Evolutionary conservation across 2,113 vertebrate genomes (phyloP).

Genomic region (Polypterus bichir): DNA sequence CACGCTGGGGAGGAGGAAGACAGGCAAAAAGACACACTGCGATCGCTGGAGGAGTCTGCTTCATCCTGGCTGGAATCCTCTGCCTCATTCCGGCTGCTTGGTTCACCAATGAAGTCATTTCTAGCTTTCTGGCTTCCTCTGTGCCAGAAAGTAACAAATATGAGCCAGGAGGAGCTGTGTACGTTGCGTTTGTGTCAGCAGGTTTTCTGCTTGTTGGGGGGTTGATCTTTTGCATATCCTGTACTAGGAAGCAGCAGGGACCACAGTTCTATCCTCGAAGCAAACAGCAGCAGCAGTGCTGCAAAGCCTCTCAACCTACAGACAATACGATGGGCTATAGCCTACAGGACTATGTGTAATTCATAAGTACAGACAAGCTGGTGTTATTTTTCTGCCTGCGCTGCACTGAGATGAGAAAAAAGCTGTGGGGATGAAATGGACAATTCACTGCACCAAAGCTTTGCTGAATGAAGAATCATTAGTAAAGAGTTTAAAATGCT

Average conservation of each 20-base stretch:
- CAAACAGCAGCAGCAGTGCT: conserved; percentile 53
- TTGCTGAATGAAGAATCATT: too few species aligned
- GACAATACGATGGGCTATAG: conserved; percentile 64
- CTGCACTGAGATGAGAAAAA: conserved; percentile 9
- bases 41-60: conserved; percentile 70
- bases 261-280: conserved; percentile 50
- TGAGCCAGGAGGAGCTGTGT: conserved; percentile 81
- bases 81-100: conserved; percentile 78
- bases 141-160: conserved; percentile 82
- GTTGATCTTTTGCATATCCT: conserved; percentile 76
- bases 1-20: conserved; percentile 62
- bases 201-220: conserved; percentile 72
- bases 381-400: background rate
- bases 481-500: too few species aligned
- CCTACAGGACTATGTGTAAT: conserved; percentile 87
- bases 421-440: conserved; percentile 7
- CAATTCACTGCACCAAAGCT: too few species aligned
- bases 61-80: conserved; percentile 64
- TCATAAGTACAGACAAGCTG: conserved; percentile 1
- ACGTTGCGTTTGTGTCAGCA: conserved; percentile 76
- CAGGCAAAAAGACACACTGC: conserved; percentile 66
- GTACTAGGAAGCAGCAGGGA: conserved; percentile 54
- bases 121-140: conserved; percentile 68
- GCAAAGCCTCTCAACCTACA: conserved; percentile 46
- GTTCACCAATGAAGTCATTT: conserved; percentile 84